Base-by-base conservation (phyloP, 2,797 vertebrate species). In the Argentina silus region DNA sequence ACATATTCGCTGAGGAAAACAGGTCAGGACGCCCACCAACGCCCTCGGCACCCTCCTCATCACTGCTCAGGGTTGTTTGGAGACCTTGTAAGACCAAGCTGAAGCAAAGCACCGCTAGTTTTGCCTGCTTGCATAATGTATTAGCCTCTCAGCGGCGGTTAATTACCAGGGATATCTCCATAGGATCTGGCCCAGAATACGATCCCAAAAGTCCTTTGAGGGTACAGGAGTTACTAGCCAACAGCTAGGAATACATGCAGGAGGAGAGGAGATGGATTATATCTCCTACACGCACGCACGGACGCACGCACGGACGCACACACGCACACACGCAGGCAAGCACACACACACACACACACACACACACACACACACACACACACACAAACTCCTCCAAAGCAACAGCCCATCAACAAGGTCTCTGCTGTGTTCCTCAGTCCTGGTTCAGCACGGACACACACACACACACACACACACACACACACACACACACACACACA, bases 351-450 rank as follows among this genome's bases (percentile, higher is more conserved):
- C 42, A 65, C 14, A 64, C 61, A 44, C 61, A 44, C 36, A 44
- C 61, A 64, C 61, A 64, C 61, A 64, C 14, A 44, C 61, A 64
- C 36, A 64, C 61, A 56, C 51, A 55, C 23, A 42, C 51, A 43
- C 27, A 11, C 51, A 67, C 48, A 53, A 23, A 50, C 66, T 27
- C 48, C 27, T 36, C 27, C 27, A 36, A 36, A 36, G 27, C 27
- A 1, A 36, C 27, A 36, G 27, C 27, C 27, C 4, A 1, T 36
- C 27, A 36, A 36, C 27, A 36, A 36, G 27, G 4, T 36, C 27
- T 36, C 1, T 36, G 27, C 27, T 36, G 27, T 36, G 27, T 36
- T 36, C 27, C 27, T 36, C 27, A 36, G 27, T 36, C 27, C 27
- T 36, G 27, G 27, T 4, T 36, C 27, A 36, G 27, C 4, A 36